A percentile compares a stretch with the other conserved stretches of the same genome.
phyloP scores from a whole-genome alignment of 2,797 vertebrate genomes.

The Cetoscarus ocellatus region DNA sequence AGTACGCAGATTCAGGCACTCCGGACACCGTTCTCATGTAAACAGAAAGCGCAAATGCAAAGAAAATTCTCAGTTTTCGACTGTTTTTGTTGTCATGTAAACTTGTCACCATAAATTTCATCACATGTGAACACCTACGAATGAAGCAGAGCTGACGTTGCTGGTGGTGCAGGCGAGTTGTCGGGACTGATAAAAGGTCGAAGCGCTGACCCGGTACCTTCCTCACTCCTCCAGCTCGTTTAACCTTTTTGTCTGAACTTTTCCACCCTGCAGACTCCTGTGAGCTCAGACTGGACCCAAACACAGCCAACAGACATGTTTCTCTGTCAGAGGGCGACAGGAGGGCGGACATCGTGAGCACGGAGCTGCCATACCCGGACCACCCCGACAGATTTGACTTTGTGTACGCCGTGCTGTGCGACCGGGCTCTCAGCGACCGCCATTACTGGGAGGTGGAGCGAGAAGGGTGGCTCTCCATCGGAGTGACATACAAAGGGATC shows the following conservation, averaged over 20 bases:
- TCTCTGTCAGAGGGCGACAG: not conserved
- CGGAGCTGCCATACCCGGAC: not conserved
- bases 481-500: constrained; percentile 4
- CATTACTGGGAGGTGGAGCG: constrained; percentile 9
- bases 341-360: not conserved
- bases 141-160: no score
- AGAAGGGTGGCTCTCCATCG: not conserved
- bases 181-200: no score
- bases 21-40: no score
- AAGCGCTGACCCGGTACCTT: no score
- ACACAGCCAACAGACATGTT: constrained; percentile 4
- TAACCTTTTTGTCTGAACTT: not conserved
- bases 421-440: not conserved
- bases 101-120: no score
- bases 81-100: no score
- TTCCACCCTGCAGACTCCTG: constrained; percentile 4
- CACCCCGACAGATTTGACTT: constrained; percentile 4
- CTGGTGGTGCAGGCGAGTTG: no score
- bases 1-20: no score
- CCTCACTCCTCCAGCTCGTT: no score
- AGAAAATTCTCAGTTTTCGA: no score
- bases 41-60: no score
- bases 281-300: constrained; percentile 18
- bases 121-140: no score
- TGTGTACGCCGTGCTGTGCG: not conserved